Percentiles rank a stretch among this genome's conserved stretches.
These are phyloP conservation scores for Pollimyrus isidori DNA, from an alignment of 2,113 vertebrate genomes.

Conservation along the genomic window DNA sequence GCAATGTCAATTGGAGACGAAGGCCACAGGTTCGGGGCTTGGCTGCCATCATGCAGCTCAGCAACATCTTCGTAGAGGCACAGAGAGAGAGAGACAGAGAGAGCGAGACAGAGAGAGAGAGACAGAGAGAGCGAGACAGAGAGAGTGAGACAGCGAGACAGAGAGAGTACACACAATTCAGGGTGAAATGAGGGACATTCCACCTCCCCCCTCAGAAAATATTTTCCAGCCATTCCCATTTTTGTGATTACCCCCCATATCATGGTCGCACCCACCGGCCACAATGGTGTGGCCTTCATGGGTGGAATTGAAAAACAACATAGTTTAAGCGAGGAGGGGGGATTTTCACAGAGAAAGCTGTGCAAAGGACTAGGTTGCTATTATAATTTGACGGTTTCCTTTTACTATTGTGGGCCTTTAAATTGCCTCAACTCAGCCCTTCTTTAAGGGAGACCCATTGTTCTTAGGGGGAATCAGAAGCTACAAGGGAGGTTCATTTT, in stretches of 20 bases:
- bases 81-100: neutral
- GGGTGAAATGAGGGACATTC: neutral
- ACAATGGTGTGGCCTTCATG: neutral
- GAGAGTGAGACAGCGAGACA: neutral
- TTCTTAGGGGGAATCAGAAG: neutral
- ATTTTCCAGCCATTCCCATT: neutral
- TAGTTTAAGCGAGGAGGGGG: neutral
- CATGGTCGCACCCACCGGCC: neutral
- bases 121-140: neutral
- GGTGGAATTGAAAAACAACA: neutral
- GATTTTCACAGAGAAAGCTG: neutral
- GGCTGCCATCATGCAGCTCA: neutral
- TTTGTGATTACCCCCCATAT: neutral
- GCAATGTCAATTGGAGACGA: conserved; percentile 22
- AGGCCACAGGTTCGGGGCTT: neutral
- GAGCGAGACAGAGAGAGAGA: neutral
- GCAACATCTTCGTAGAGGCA: neutral
- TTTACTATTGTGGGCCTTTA: neutral
- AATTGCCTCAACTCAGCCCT: neutral
- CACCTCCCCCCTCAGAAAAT: neutral
- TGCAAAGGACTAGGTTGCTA: neutral
- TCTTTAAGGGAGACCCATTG: neutral
- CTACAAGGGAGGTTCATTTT: neutral
- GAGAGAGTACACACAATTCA: neutral
- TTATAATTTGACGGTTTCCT: neutral